Evolutionary conservation across 2,888 invertebrate genomes (phyloP), one percentile per base, ranked within the genome.

Genomic region (Morpho deidamia): DNA sequence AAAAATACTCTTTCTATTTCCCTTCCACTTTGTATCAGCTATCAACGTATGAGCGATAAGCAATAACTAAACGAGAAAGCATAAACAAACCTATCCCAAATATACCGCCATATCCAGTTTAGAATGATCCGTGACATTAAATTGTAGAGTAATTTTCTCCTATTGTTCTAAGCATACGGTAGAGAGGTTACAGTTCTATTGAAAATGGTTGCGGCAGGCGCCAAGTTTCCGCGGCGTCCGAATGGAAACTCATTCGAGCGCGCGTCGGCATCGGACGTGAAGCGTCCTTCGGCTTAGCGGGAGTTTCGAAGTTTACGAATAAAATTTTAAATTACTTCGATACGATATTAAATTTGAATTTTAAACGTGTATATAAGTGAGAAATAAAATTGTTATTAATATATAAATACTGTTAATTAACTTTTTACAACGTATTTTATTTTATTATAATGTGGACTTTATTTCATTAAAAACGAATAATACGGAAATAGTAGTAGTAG

Each of bases 151-250:
- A 41, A 51, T 32, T 8, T 23, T 32, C 10, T 14, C 44, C 10
- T 11, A 39, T 32, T 57, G 11, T 44, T 43, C 32, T 45, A 32
- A 41, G 41, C 38, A 33, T 23, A 42, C 32, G 42, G 39, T 41
- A 48, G 33, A 56, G 53, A 54, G 54, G 54, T 46, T 54, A 54
- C 43, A 43, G 59, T 39, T 52, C 56, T 44, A 34, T 34, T 45
- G 44, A 55, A 55, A 64, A 0, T 66, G 79, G 38, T 72, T 74
- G 64, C 57, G 32, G 33, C 56, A 50, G 46, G 49, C 60, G 59
- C 61, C 58, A 58, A 59, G 53, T 52, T 47, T 14, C 51, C 52
- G 55, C 39, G 56, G 40, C 45, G 58, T 50, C 32, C 14, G 50
- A 46, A 55, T 49, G 52, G 44, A 58, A 59, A 53, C 51, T 43